These are phyloP conservation scores for Trididemnum nubilum DNA, from an alignment of 23 tunicate species.

Conservation along the genomic window DNA sequence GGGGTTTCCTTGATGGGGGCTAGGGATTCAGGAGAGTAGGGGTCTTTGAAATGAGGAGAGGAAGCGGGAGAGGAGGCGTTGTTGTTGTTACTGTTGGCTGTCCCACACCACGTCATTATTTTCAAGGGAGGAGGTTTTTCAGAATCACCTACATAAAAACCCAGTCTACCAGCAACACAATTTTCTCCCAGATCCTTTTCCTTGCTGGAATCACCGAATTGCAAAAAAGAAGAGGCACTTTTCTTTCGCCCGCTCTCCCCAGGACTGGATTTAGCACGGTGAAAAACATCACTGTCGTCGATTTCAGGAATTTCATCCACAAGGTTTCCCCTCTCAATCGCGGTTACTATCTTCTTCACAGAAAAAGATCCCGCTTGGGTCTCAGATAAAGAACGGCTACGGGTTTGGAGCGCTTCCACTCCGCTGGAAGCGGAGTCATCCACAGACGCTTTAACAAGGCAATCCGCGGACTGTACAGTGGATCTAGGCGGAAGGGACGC, in stretches of 20 bases:
- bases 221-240: slow-evolving; percentile 18
- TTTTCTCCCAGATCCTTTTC: neutral
- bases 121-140: neutral
- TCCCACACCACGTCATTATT: neutral
- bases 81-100: slow-evolving; percentile 43
- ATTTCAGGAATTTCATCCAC: neutral
- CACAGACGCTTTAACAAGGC: no score
- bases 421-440: neutral
- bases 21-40: neutral
- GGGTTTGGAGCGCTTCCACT: neutral
- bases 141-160: slow-evolving; percentile 31
- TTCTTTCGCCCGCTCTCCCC: neutral
- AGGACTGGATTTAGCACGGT: slow-evolving; percentile 49
- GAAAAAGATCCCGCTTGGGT: slow-evolving; percentile 37
- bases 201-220: slow-evolving; percentile 5
- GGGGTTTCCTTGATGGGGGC: neutral
- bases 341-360: slow-evolving; percentile 55
- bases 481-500: slow-evolving; percentile 31
- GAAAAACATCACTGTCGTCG: neutral
- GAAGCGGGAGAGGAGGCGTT: neutral
- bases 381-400: slow-evolving; percentile 31
- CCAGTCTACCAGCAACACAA: neutral
- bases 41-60: neutral
- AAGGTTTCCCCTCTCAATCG: slow-evolving; percentile 50
- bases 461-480: neutral